Percentiles rank a stretch among this genome's conserved stretches.
Evolutionary conservation across 2,888 invertebrate genomes (phyloP).

Genomic region (Drosophila monieri): DNA sequence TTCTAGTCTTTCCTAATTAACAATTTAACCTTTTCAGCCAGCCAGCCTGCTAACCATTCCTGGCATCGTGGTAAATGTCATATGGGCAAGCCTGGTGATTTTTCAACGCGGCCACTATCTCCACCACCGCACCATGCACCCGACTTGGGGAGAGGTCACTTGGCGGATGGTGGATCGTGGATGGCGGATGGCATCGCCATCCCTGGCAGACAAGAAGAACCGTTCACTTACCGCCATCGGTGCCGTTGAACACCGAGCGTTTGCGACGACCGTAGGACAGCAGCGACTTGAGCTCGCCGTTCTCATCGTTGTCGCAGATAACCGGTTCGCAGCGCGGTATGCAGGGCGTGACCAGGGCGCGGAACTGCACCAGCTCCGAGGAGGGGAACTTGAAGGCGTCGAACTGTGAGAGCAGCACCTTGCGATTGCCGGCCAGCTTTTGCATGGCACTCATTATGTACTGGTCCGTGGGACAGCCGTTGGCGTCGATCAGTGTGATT

Average conservation of each 20-base stretch:
- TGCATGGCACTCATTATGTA: slow-evolving; percentile 97
- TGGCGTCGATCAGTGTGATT: slow-evolving; percentile 95
- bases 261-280: slow-evolving; percentile 92
- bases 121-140: background rate
- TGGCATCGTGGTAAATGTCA: slow-evolving; percentile 13
- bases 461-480: slow-evolving; percentile 96
- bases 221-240: slow-evolving; percentile 81
- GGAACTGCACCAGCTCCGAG: slow-evolving; percentile 96
- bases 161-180: background rate
- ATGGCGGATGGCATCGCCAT: slow-evolving; percentile 22
- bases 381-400: slow-evolving; percentile 98
- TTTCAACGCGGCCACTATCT: background rate
- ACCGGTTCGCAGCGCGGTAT: slow-evolving; percentile 96
- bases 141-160: slow-evolving; percentile 23
- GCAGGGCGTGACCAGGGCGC: slow-evolving; percentile 95
- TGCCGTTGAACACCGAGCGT: slow-evolving; percentile 86
- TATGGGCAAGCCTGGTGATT: background rate
- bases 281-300: slow-evolving; percentile 92
- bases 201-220: slow-evolving; percentile 39
- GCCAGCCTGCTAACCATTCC: background rate
- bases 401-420: slow-evolving; percentile 94
- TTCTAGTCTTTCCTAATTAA: slow-evolving; percentile 5
- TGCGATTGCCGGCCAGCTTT: slow-evolving; percentile 91
- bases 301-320: slow-evolving; percentile 93
- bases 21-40: slow-evolving; percentile 3